Evolutionary conservation across 2,888 invertebrate species (phyloP), one percentile per base, ranked within the genome.

Genomic region (Loripinus fragilis): DNA sequence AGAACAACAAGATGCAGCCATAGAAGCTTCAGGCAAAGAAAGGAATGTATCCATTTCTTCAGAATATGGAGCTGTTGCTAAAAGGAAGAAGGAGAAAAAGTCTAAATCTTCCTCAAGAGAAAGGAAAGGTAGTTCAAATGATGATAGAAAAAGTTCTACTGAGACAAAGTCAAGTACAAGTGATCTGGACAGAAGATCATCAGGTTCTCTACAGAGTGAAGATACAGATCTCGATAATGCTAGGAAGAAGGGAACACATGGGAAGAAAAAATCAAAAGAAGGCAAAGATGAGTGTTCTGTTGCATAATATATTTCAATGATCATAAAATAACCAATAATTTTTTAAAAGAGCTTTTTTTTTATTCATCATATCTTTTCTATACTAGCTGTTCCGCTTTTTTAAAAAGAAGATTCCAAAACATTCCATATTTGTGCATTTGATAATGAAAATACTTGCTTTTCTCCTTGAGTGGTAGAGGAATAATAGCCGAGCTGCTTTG

Each of bases 151-250:
- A 33, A 30, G 33, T 17, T 30, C 30, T 33, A 20, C 17, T n/a
- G 60, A 60, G 12, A 28, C 60, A 5, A 60, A 33, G 23, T 33
- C 60, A 60, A 60, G 60, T 60, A 10, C 60, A 10, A 33, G 60
- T 33, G 60, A 60, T 60, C 28, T 60, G 20, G 60, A 60, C 33
- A 60, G 33, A 33, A 52, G 52, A 25, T 52, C 52, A 23, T 52
- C 52, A 52, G 60, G 60, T 33, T 33, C 60, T 33, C 5, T 25
- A 23, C 52, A 52, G n/a, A 33, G 60, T 17, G 1, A 1, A 33
- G 60, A 60, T 20, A 33, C 33, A 60, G 60, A 60, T 33, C 20
- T 12, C 5, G 60, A 60, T 17, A 12, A 60, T 17, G 8, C 2
- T 17, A 33, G 60, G 33, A 60, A 33, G 33, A 60, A 60, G 28